phyloP scores from a whole-genome alignment of 2,888 invertebrate species.

The Pachycephus smyrnensis region DNA sequence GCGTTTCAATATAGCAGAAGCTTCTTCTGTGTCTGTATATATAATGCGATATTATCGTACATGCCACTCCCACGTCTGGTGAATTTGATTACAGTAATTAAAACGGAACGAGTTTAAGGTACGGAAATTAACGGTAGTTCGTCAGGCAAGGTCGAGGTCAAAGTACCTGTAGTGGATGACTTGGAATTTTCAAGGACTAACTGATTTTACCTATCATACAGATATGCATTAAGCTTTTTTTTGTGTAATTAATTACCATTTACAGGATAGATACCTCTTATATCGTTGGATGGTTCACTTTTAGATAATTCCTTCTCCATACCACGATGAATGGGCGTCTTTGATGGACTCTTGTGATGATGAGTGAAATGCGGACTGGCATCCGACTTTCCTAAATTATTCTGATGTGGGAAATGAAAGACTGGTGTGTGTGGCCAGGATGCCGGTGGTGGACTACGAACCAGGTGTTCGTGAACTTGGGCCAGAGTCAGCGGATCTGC shows the following conservation, averaged over 20 bases:
- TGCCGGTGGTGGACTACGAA: slow-evolving; percentile 84
- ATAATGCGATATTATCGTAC: background rate
- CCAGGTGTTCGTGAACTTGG: slow-evolving; percentile 86
- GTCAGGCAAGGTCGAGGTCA: background rate
- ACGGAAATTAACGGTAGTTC: background rate
- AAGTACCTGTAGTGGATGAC: background rate
- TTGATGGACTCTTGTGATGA: slow-evolving; percentile 53
- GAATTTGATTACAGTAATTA: background rate
- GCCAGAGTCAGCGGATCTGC: slow-evolving; percentile 81
- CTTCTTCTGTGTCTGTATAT: background rate
- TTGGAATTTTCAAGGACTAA: background rate
- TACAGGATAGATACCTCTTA: slow-evolving; percentile 49
- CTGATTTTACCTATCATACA: background rate
- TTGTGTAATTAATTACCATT: background rate
- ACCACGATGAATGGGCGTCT: slow-evolving; percentile 43
- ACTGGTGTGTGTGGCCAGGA: slow-evolving; percentile 78
- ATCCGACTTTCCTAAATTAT: slow-evolving; percentile 57
- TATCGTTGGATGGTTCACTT: slow-evolving; percentile 59
- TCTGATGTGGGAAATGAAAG: slow-evolving; percentile 71
- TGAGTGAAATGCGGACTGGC: slow-evolving; percentile 27
- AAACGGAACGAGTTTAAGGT: background rate
- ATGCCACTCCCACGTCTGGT: background rate
- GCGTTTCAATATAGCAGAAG: background rate
- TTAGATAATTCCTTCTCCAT: slow-evolving; percentile 56
- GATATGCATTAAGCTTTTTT: too few species aligned